These are phyloP conservation scores for Spheniscus humboldti DNA, from an alignment of 2,797 vertebrate species.

Conservation along the genomic window DNA sequence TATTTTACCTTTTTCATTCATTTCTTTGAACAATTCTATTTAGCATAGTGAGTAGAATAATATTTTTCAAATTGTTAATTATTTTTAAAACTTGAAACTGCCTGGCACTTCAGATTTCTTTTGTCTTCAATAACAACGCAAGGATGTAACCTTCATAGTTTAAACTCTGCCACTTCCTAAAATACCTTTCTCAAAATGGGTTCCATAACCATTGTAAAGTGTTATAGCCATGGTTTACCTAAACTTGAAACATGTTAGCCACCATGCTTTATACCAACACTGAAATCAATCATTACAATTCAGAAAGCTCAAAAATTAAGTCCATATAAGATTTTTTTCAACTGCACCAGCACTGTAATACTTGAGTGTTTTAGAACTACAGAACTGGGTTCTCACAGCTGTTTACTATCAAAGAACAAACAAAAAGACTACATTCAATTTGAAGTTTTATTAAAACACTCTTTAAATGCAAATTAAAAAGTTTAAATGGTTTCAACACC, in stretches of 20 bases:
- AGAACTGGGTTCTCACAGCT: background rate
- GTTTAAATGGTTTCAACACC: background rate
- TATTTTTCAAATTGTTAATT: background rate
- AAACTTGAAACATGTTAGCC: background rate
- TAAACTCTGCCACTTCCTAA: background rate
- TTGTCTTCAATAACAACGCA: background rate
- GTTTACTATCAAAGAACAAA: background rate
- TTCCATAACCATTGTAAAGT: background rate
- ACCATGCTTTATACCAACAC: background rate
- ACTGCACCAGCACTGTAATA: background rate
- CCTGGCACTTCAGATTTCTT: background rate
- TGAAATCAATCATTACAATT: background rate
- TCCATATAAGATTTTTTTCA: background rate
- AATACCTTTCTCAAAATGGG: background rate
- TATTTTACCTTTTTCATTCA: background rate
- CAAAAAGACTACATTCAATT: background rate
- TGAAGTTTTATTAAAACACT: background rate
- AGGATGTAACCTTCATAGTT: background rate
- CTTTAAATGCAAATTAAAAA: background rate
- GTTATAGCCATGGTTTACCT: background rate
- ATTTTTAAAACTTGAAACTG: background rate
- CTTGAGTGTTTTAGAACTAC: constrained; percentile 1
- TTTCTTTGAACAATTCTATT: background rate
- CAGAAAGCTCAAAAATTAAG: background rate
- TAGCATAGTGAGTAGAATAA: background rate